Base-by-base conservation (phyloP, 2,113 vertebrate species). In the Microcebus murinus region DNA sequence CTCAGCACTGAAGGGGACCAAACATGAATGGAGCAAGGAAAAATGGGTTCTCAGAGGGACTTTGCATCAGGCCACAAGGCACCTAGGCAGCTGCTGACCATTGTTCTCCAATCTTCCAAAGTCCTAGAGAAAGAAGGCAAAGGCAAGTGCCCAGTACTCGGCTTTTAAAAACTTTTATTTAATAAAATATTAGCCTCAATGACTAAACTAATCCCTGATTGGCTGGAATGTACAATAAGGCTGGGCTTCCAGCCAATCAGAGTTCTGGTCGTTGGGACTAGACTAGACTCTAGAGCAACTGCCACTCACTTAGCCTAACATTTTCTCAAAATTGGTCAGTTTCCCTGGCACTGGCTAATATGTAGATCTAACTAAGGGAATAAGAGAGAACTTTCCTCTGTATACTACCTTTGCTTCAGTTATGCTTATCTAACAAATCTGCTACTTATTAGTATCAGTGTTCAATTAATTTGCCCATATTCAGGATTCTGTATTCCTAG, bases 21-120 rank as follows among this genome's bases (percentile, higher is more conserved):
- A 91, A 93, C 95, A 83, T 70, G 23, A 96, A 91, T 52, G 74
- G 31, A 86, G 50, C n/a, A 73, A 93, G 65, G 67, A 65, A 98
- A 95, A 97, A 87, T 86, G 70, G 39, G 59, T 63, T 94, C 93
- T 85, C 95, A 96, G 29, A 45, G 82, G 68, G 57, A n/a, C 79
- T 76, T 0, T 0, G 20, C 55, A 74, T 20, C 0, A 87, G 77
- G 82, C 82, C 59, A 70, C 63, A 97, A 94, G 92, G 86, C 89
- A 94, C 85, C 95, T 84, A 96, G 76, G 90, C 95, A 77, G 97
- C 95, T 57, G 94, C 94, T 92, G 91, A 89, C 94, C 96, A 98
- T 77, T 96, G 96, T 97, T 92, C 76, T 94, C 84, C 91, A 93
- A 91, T 90, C 97, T 95, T 92, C 91, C 95, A 85, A 97, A 94